These are phyloP conservation scores for Eciton burchellii DNA, from an alignment of 1,140 invertebrate genomes.

Conservation along the genomic window DNA sequence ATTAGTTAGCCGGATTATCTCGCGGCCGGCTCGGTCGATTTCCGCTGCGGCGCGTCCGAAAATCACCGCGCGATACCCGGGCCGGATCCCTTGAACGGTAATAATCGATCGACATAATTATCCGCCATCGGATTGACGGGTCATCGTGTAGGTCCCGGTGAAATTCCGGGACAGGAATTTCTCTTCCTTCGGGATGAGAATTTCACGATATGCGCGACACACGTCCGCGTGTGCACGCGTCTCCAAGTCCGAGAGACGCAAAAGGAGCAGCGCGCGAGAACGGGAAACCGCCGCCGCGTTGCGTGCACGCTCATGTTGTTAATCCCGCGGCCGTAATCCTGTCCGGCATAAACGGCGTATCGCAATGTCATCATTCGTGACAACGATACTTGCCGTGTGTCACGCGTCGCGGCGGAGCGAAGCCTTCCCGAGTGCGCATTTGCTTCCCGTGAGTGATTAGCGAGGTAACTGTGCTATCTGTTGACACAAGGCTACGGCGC, in stretches of 20 bases:
- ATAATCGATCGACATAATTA: no score
- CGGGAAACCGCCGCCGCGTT: neutral
- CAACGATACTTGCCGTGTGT: slow-evolving; percentile 7
- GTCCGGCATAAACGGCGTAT: neutral
- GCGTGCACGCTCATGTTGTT: neutral
- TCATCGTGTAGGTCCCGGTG: no score
- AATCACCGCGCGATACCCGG: neutral
- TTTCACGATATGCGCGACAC: no score
- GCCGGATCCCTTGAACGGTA: no score
- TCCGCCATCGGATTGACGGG: no score
- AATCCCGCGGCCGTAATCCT: slow-evolving; percentile 16
- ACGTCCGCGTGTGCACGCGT: no score
- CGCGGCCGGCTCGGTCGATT: neutral
- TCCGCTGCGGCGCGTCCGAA: neutral
- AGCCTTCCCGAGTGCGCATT: slow-evolving; percentile 52
- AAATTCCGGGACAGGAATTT: no score
- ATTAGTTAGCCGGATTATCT: no score
- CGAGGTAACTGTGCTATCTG: slow-evolving; percentile 70
- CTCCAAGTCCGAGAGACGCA: no score
- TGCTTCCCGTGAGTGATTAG: slow-evolving; percentile 49
- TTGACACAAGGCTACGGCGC: slow-evolving; percentile 80
- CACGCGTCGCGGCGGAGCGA: slow-evolving; percentile 43
- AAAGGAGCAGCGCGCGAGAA: neutral
- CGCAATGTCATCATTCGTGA: no score
- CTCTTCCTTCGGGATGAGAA: no score